Conservation (phyloP, 2,888 invertebrate species). For the Stratiomys singularior region DNA sequence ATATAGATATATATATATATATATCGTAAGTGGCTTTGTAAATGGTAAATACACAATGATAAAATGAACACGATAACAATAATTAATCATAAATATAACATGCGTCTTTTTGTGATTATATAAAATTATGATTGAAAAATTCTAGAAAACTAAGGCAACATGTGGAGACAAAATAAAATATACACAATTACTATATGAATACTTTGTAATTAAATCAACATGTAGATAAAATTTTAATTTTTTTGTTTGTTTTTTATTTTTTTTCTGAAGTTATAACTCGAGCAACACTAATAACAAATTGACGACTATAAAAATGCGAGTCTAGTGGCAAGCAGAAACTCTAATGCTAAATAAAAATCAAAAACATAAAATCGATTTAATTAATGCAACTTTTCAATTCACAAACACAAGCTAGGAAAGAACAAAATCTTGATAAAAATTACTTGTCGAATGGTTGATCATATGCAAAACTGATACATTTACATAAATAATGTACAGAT, state of each 20-base stretch:
- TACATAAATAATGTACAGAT: constrained; percentile 28
- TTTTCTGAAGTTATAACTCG: too few relatives aligned
- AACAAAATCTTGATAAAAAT: background rate
- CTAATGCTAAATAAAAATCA: too few relatives aligned
- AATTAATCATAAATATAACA: background rate
- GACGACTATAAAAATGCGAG: background rate
- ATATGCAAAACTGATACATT: background rate
- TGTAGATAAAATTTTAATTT: background rate
- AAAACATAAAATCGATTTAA: too few relatives aligned
- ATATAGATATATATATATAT: background rate
- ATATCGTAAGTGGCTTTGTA: too few relatives aligned
- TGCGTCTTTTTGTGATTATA: background rate
- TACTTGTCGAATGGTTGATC: background rate
- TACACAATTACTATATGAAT: background rate
- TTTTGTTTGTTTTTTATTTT: background rate
- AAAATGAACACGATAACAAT: constrained; percentile 10
- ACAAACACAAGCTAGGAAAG: background rate
- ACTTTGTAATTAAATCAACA: background rate
- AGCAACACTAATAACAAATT: background rate
- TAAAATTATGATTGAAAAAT: constrained; percentile 7
- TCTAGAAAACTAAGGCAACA: background rate
- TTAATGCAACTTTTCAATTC: too few relatives aligned
- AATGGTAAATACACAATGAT: background rate
- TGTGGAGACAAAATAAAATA: background rate
- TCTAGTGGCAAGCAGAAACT: too few relatives aligned